Evolutionary conservation across 1,140 invertebrate genomes (phyloP), one percentile per base, ranked within the genome.

Genomic region (Nephila pilipes): DNA sequence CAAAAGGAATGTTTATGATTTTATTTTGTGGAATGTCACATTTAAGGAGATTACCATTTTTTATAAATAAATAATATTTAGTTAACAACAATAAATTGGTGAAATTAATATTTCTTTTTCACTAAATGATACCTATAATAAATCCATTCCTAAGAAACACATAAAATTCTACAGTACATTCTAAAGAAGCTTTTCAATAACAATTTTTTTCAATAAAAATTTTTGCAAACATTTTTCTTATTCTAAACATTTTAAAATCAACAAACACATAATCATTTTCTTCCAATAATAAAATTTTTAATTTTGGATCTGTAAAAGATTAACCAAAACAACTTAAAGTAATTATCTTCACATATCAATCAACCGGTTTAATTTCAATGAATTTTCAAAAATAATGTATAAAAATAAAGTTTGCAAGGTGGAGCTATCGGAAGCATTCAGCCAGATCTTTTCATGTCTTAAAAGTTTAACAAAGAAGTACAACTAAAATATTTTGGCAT

Each of bases 401-500:
- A 83, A 83, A 54, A 29, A 83, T 83, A 87, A 87, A 29, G 38
- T 85, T 14, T 2, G 14, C 16, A 32, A 36, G 29, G 29, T 36
- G 69, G 29, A 75, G 32, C 32, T 36, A 36, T 75, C 69, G 16
- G 69, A 75, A 75, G 69, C 69, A 75, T 32, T 32, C 69, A 16
- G 69, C 69, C 69, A 75, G 69, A 75, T 75, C 69, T 29, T 75
- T 75, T 75, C 20, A 58, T 32, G 18, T 75, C 32, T 29, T 32
- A 36, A n/a, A 36, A 29, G 29, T 18, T 75, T 32, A 60, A 87
- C 32, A 87, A 1, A 60, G 32, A 75, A 75, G 69, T 25, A 90
- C 36, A 92, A 25, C 46, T 36, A 58, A 54, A 81, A 83, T 83
- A 93, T 93, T 93, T 93, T 93, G 92, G 92, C 92, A 93, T 65